phyloP scores from a whole-genome alignment of 2,888 invertebrate species.

The Microctonus aethiopoides region DNA sequence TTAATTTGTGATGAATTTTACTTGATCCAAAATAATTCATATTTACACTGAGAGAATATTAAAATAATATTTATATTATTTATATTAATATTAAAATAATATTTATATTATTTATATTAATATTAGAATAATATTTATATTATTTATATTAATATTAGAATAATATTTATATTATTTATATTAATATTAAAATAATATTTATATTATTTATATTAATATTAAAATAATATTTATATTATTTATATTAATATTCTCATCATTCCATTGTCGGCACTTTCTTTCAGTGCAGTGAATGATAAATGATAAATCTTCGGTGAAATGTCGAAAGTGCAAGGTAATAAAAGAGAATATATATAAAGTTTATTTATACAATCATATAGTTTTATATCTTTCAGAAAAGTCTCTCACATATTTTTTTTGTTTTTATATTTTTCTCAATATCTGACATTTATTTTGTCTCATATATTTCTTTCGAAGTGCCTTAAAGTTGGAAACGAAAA shows the following conservation, averaged over 20 bases:
- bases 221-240: background rate
- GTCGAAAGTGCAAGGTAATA: conserved; percentile 5
- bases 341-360: background rate
- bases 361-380: background rate
- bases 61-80: background rate
- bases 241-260: background rate
- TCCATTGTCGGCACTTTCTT: background rate
- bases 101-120: background rate
- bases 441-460: background rate
- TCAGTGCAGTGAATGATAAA: background rate
- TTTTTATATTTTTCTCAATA: background rate
- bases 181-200: background rate
- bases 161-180: no score
- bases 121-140: no score
- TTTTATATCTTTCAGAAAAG: background rate
- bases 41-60: conserved; percentile 3
- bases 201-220: background rate
- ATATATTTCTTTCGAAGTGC: background rate
- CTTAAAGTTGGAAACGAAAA: background rate
- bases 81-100: background rate
- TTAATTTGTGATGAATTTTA: conserved; percentile 1
- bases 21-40: background rate
- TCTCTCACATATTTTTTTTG: background rate
- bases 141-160: background rate
- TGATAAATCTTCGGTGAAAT: background rate